Base-by-base conservation (phyloP, 1,140 invertebrate species). In the Hypsibius dujardini region DNA sequence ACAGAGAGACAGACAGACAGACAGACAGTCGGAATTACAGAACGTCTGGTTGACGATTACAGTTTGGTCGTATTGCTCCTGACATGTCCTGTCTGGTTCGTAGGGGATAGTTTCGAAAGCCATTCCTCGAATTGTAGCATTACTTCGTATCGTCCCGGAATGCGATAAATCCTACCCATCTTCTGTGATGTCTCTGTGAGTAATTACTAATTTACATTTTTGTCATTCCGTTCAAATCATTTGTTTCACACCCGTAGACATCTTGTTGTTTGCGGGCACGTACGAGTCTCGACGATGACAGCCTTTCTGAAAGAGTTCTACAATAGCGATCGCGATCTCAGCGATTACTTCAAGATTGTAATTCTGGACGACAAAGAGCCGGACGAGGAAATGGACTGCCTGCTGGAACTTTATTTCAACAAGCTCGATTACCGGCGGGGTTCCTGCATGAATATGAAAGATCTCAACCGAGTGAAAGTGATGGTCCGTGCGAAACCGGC, bases 341-440 rank as follows among this genome's bases (percentile, higher is more conserved):
- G 62, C 42, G 62, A 67, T 7, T 67, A 67, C 45, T 67, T 67
- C 62, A 12, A 67, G 62, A 67, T 67, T 42, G 12, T 67, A 3
- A 67, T 67, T 15, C 62, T 67, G 62, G 62, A 67, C 42, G 62
- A 75, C 28, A 72, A 73, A 70, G 76, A 76, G 50, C 84, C 84
- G 28, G 83, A 84, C 74, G 75, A 84, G 46, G 84, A 85, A 74
- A 75, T 85, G 70, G 83, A 84, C 76, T 82, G 83, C 59, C 76
- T 85, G 47, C 79, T 84, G 67, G 84, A 85, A 74, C 74, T 83
- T 70, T 82, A 85, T 75, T 84, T 84, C 74, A 84, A 83, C 67
- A 83, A 83, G 75, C 83, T 84, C 46, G 81, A 85, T 75, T 85
- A 83, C 75, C 84, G 84, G 75, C 80, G 82, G 72, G 84, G 84